Evolutionary conservation across 2,113 vertebrate genomes (phyloP).

Genomic region (Pterophyllum scalare): DNA sequence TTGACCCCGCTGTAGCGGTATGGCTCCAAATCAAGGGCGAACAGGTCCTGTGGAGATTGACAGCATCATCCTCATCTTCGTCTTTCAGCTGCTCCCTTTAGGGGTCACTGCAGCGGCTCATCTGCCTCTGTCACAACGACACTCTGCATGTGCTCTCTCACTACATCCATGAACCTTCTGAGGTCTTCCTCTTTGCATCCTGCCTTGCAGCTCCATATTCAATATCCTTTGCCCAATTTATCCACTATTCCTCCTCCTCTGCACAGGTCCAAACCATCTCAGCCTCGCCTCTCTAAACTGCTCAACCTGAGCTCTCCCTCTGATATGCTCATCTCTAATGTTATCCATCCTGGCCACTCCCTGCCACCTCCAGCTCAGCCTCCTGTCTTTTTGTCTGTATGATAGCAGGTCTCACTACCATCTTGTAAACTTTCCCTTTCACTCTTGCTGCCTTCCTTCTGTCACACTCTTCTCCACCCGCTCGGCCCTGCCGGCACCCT

Average conservation of each 20-base stretch:
- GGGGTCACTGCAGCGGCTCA: background rate
- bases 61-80: background rate
- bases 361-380: background rate
- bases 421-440: background rate
- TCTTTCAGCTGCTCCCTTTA: background rate
- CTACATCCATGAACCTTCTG: background rate
- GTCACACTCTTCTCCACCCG: background rate
- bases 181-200: background rate
- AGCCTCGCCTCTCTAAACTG: background rate
- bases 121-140: background rate
- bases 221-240: background rate
- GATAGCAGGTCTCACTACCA: background rate
- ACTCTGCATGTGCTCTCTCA: background rate
- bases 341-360: background rate
- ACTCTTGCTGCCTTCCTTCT: background rate
- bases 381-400: background rate
- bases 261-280: background rate
- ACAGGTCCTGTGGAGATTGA: conserved; percentile 86
- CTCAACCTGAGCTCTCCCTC: background rate
- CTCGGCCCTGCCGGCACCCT: background rate
- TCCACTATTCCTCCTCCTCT: background rate
- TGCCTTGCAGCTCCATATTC: background rate
- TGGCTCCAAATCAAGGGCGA: conserved; percentile 94
- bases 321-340: background rate
- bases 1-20: conserved; percentile 98